Evolutionary conservation across 2,888 invertebrate genomes (phyloP).

Genomic region (Chymomyza amoena): DNA sequence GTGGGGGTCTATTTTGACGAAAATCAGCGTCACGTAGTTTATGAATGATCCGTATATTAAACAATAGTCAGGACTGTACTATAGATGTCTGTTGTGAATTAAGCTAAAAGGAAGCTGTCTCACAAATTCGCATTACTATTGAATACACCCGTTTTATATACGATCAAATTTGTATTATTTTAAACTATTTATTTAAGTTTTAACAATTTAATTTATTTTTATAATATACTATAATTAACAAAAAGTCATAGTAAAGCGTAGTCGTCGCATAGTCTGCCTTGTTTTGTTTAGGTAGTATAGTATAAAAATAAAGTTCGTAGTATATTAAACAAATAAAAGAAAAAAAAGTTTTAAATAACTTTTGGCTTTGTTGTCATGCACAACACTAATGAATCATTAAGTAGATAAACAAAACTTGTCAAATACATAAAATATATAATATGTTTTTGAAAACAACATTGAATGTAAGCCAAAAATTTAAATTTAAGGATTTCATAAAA

Average conservation of each 20-base stretch:
- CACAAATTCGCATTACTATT: too few species aligned
- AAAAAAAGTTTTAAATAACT: not conserved
- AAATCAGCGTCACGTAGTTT: too few species aligned
- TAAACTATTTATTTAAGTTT: too few species aligned
- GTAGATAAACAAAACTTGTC: slow-evolving; percentile 46
- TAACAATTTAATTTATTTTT: slow-evolving; percentile 44
- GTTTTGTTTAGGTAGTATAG: not conserved
- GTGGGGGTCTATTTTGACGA: too few species aligned
- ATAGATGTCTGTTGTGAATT: too few species aligned
- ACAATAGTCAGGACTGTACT: too few species aligned
- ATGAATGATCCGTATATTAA: too few species aligned
- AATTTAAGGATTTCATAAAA: slow-evolving; percentile 22
- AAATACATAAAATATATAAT: slow-evolving; percentile 7
- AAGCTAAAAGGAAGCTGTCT: too few species aligned
- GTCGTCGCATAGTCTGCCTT: slow-evolving; percentile 57
- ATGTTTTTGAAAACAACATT: slow-evolving; percentile 31
- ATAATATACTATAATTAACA: slow-evolving; percentile 51
- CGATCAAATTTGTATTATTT: too few species aligned
- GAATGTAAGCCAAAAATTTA: slow-evolving; percentile 47
- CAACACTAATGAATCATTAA: slow-evolving; percentile 61
- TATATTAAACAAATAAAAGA: not conserved
- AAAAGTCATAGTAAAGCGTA: slow-evolving; percentile 29
- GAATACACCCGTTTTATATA: too few species aligned
- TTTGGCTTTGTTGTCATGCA: not conserved
- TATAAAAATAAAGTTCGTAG: slow-evolving; percentile 2